A percentile compares a stretch with the other conserved stretches of the same genome.
Conservation (phyloP, 2,797 vertebrate species). For the Myripristis jacobus region DNA sequence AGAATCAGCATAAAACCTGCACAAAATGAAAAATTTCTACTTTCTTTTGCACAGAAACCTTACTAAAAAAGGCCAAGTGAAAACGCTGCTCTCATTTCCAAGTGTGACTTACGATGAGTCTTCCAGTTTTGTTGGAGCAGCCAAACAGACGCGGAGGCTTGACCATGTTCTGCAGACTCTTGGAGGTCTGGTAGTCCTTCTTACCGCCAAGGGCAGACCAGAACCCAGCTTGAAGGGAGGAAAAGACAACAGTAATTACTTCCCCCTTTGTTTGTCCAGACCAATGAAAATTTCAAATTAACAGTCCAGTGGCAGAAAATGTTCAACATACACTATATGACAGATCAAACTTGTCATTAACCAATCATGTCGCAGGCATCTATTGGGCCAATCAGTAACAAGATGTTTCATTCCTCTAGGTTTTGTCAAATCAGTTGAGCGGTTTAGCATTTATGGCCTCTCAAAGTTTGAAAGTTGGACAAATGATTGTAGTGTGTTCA, state of each 20-base stretch:
- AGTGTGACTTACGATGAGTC: conserved; percentile 77
- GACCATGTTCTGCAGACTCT: conserved; percentile 70
- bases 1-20: no score
- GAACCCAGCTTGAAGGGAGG: conserved; percentile 73
- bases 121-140: conserved; percentile 87
- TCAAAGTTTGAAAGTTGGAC: no score
- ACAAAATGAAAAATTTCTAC: not conserved
- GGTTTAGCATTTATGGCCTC: not conserved
- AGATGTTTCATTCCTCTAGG: conserved; percentile 6
- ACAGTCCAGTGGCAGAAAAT: no score
- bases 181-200: conserved; percentile 84
- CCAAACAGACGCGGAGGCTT: conserved; percentile 84
- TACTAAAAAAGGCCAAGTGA: not conserved
- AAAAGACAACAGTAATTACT: conserved; percentile 19
- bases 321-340: no score
- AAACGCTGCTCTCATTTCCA: not conserved
- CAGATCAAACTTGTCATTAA: not conserved
- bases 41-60: not conserved
- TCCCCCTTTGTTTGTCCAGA: not conserved
- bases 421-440: conserved; percentile 7
- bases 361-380: not conserved
- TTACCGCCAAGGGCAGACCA: conserved; percentile 85
- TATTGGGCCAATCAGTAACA: conserved; percentile 2
- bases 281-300: no score
- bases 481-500: not conserved